Base-by-base conservation (phyloP, 2,888 invertebrate species). In the Syrphus vitripennis region DNA sequence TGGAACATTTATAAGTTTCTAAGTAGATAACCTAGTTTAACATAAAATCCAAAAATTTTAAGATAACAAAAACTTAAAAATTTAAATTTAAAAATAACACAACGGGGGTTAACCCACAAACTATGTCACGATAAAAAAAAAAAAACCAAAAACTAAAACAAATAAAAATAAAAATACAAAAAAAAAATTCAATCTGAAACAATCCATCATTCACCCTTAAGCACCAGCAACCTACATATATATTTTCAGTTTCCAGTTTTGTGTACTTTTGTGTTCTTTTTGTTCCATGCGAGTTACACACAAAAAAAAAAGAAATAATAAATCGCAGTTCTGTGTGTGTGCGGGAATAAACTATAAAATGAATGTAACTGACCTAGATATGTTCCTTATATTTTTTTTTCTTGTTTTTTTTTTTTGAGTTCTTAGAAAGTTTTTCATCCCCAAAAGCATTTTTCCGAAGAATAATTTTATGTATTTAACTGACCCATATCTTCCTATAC, bases 181-280 rank as follows among this genome's bases (percentile, higher is more conserved):
- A 34, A 50, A 24, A 21, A 50, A 21, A 50, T 24, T 59, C 59
- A 59, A 24, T 40, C 61, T 24, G 24, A 61, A 9, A 40, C 40
- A 61, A 61, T 61, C 40, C 61, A 61, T 61, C 61, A 61, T 40
- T 40, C 16, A 61, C 19, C 40, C 61, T 24, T 40, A 26, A 59
- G 57, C 61, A 21, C 40, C 40, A 61, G 53, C 59, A 37, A 37
- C 26, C 61, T 10, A n/a, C n/a, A n/a, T n/a, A n/a, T n/a, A 61
- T 40, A 40, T 61, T 59, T 61, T 21, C 24, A 16, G 16, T 59
- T 59, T n/a, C n/a, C 3, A 37, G 40, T 61, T 61, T 59, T 14
- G 9, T 40, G 12, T 24, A 21, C 37, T 61, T 40, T 61, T n/a
- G 24, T 24, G n/a, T 24, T 61, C 19, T 9, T 24, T 61, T 40